These are phyloP conservation scores for Apodemia duryi DNA, from an alignment of 2,888 invertebrate genomes.

Conservation along the genomic window DNA sequence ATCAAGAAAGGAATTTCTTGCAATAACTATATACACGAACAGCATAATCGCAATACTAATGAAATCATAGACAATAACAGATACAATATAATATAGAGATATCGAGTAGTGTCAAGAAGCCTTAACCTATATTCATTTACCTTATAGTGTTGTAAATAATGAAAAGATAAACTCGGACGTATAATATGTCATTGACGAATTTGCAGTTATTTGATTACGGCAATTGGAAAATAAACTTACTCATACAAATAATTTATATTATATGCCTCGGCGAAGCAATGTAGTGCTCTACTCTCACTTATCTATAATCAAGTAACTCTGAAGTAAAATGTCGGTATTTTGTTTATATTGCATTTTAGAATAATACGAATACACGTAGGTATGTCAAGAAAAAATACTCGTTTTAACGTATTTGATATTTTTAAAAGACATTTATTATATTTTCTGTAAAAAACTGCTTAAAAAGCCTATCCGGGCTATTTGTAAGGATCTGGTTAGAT, in stretches of 20 bases:
- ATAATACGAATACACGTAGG: too few species aligned
- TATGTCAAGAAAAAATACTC: too few species aligned
- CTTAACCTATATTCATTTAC: conserved; percentile 10
- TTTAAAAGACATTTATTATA: too few species aligned
- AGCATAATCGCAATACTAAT: conserved; percentile 2
- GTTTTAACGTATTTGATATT: too few species aligned
- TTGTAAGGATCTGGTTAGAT: too few species aligned
- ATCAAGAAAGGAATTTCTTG: conserved; percentile 5
- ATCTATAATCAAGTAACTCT: too few species aligned
- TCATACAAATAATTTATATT: background rate
- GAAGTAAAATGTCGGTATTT: too few species aligned
- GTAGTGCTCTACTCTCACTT: too few species aligned
- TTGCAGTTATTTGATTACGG: background rate
- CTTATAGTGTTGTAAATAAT: conserved; percentile 7
- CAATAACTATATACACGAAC: conserved; percentile 8
- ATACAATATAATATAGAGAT: background rate
- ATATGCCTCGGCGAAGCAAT: too few species aligned
- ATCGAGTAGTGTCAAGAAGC: conserved; percentile 1
- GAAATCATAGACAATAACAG: conserved; percentile 11
- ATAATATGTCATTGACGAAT: background rate
- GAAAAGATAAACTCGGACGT: conserved; percentile 6
- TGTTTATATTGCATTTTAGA: too few species aligned
- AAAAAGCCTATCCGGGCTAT: too few species aligned
- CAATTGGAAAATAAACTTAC: background rate
- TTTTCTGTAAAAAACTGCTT: too few species aligned